Conservation (phyloP, 2,797 vertebrate genomes). For the Tarsius wallacei region DNA sequence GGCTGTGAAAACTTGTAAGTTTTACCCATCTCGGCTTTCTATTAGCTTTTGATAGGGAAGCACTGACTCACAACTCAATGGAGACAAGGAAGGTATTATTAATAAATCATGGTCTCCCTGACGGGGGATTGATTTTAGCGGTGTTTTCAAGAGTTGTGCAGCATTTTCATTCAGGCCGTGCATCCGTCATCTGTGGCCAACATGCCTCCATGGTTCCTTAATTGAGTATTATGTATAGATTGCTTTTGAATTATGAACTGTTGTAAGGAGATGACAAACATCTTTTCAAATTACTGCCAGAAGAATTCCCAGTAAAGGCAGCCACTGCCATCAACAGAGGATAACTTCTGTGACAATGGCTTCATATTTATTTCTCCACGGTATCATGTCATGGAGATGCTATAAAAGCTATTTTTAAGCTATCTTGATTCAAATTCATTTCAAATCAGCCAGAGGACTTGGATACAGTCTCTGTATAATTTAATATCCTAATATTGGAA, state of each 20-base stretch:
- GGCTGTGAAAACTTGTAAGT: neutral
- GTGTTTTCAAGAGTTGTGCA: constrained; percentile 23
- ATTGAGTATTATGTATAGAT: constrained; percentile 62
- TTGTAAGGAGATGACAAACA: constrained; percentile 43
- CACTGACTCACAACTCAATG: neutral
- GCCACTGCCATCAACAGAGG: neutral
- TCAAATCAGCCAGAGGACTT: constrained; percentile 59
- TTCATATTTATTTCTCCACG: neutral
- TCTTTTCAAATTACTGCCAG: constrained; percentile 43
- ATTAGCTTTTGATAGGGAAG: neutral
- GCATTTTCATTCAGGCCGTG: neutral
- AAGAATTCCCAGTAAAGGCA: constrained; percentile 4
- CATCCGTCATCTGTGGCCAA: constrained; percentile 55
- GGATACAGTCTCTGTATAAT: neutral
- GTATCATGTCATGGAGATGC: constrained; percentile 22
- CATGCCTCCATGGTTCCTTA: constrained; percentile 35
- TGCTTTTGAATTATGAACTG: constrained; percentile 69
- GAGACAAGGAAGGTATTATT: neutral
- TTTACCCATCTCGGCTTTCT: neutral
- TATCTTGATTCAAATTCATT: constrained; percentile 65
- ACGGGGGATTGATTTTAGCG: neutral
- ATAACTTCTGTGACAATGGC: neutral
- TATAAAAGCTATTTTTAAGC: constrained; percentile 71
- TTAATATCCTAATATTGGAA: constrained; percentile 55
- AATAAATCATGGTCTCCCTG: neutral